phyloP scores from a whole-genome alignment of 2,113 vertebrate genomes.

The Ciconia maguari region DNA sequence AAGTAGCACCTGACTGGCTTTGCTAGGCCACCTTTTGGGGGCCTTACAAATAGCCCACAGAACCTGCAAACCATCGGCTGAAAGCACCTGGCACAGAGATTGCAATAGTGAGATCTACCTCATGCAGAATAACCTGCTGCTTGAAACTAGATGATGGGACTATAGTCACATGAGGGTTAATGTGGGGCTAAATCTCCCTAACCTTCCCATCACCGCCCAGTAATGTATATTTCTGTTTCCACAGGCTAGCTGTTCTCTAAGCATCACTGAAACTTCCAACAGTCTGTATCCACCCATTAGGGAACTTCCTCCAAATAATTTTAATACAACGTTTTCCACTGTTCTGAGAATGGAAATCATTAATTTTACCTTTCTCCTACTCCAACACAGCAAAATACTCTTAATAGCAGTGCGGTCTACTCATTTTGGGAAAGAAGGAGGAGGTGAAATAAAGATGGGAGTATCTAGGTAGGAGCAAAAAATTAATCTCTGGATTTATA shows the following conservation, averaged over 20 bases:
- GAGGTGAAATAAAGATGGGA: background rate
- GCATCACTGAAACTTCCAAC: background rate
- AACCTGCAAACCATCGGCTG: background rate
- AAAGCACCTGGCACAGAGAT: background rate
- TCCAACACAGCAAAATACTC: background rate
- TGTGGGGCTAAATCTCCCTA: background rate
- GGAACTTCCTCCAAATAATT: background rate
- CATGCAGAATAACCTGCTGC: background rate
- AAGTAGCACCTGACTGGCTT: background rate
- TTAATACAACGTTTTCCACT: background rate
- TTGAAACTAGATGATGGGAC: background rate
- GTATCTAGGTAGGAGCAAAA: background rate
- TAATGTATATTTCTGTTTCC: background rate
- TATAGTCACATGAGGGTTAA: background rate
- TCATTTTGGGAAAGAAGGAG: background rate
- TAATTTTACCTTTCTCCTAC: background rate
- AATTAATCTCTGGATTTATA: background rate
- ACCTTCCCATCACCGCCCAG: background rate
- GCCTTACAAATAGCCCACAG: background rate
- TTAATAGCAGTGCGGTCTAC: background rate
- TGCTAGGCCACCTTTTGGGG: background rate
- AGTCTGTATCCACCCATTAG: background rate
- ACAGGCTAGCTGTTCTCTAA: background rate
- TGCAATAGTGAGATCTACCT: background rate
- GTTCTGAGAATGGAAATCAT: background rate